Evolutionary conservation across 2,888 invertebrate genomes (phyloP), one percentile per base, ranked within the genome.

Genomic region (Spilosoma lubricipeda): DNA sequence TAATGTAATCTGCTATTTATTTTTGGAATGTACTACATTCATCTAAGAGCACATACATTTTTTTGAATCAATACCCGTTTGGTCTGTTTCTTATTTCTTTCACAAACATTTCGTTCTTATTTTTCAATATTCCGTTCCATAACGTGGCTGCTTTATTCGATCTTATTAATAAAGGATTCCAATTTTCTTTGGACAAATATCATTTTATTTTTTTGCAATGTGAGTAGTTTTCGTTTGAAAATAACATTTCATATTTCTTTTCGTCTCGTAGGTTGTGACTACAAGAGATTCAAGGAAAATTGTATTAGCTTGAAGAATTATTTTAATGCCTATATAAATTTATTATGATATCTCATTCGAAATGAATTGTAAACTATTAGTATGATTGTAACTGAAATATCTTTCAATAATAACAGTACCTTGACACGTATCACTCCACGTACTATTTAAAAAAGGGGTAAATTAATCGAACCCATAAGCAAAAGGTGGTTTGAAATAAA

Each of bases 121-220:
- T 76, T 71, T 74, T 78, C 67, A 42, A 70, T 77, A 76, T 80
- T 77, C 23, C 72, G 66, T 36, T 56, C 52, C 70, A 77, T 82
- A 80, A 74, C 69, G 72, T 69, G 52, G 20, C 71, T n/a, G 75
- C 66, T 77, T 84, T 85, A 84, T 82, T 74, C 27, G 59, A 73
- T 56, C 67, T 74, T 80, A 75, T 67, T 67, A 74, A 65, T 52
- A 74, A 78, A 74, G 67, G 67, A 74, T 23, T 52, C n/a, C 68
- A 74, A 73, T 48, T 67, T 74, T 30, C 9, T 8, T 33, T 33
- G 48, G 27, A 23, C 5, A 68, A 23, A 48, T 33, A 33, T 68
- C 5, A 11, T 33, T 56, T 56, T 52, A 33, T 30, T 68, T 52
- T 63, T 30, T 65, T 65, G 33, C 64, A 36, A 36, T 65, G 30